Evolutionary conservation across 2,888 invertebrate genomes (phyloP).

Genomic region (Sphaeridia pumilis): DNA sequence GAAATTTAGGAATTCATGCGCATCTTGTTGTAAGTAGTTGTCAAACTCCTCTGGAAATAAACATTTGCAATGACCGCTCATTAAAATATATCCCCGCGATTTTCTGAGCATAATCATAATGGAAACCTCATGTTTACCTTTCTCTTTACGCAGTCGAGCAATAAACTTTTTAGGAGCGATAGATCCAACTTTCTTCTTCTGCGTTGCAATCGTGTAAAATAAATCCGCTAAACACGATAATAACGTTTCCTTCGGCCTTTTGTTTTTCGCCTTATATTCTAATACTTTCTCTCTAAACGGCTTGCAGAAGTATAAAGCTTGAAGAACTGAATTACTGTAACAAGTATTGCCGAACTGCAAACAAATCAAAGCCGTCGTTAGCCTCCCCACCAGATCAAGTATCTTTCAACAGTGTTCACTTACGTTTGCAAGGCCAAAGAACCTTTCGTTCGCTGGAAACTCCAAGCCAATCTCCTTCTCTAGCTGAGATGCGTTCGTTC

Average conservation of each 20-base stretch:
- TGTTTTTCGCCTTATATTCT: conserved; percentile 93
- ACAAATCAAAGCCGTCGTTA: conserved; percentile 29
- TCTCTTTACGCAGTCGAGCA: conserved; percentile 92
- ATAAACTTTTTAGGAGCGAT: conserved; percentile 99
- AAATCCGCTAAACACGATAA: conserved; percentile 96
- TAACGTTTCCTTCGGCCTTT: conserved; percentile 90
- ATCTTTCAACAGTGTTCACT: conserved; percentile 47
- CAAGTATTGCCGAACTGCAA: conserved; percentile 98
- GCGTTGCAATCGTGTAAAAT: conserved; percentile 99
- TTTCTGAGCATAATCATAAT: too few relatives aligned
- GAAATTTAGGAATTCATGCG: conserved; percentile 99
- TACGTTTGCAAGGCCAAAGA: conserved; percentile 98
- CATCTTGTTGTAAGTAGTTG: conserved; percentile 99
- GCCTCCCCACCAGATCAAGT: too few relatives aligned
- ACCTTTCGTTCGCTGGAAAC: conserved; percentile 97
- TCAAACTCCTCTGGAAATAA: conserved; percentile 84
- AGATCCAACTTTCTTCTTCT: conserved; percentile 98
- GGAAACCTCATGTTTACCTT: too few relatives aligned
- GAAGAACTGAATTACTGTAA: conserved; percentile 98
- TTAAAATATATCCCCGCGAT: too few relatives aligned
- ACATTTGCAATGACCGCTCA: too few relatives aligned
- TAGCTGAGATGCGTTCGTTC: conserved; percentile 97
- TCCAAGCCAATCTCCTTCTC: conserved; percentile 99
- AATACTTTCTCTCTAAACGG: conserved; percentile 98
- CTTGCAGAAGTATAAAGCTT: conserved; percentile 98